These are phyloP conservation scores for Chrysogorgia sp. DNA, from an alignment of 92 coral and sea anemone species.

Conservation along the genomic window DNA sequence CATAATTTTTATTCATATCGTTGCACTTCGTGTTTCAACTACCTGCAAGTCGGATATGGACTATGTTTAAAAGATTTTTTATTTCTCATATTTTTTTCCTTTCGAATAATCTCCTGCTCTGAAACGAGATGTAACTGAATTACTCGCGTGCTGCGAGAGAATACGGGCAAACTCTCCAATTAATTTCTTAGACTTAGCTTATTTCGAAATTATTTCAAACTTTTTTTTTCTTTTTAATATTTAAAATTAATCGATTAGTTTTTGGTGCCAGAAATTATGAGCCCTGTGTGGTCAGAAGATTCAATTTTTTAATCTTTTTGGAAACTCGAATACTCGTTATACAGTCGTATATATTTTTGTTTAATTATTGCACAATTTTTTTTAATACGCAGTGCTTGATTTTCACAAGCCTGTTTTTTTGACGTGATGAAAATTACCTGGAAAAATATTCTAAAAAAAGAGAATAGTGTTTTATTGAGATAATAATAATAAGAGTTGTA, in stretches of 20 bases:
- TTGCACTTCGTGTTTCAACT: too few species aligned
- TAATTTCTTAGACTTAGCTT: not conserved
- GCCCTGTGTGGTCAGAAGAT: not conserved
- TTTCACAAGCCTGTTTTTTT: constrained; percentile 39
- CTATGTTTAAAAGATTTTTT: too few species aligned
- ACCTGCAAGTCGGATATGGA: too few species aligned
- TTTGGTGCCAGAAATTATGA: not conserved
- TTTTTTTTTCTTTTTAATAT: not conserved
- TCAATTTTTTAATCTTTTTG: not conserved
- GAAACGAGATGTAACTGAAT: too few species aligned
- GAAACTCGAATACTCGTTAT: not conserved
- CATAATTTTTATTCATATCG: too few species aligned
- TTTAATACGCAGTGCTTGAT: not conserved
- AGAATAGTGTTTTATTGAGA: not conserved
- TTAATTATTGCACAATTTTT: not conserved
- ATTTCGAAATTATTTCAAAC: not conserved
- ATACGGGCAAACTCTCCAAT: not conserved
- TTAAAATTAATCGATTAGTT: not conserved
- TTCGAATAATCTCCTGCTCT: not conserved
- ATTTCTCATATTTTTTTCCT: too few species aligned
- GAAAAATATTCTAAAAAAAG: constrained; percentile 11
- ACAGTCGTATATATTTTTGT: not conserved
- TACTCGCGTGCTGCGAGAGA: not conserved
- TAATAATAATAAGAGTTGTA: not conserved
- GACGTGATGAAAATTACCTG: constrained; percentile 18